Base-by-base conservation (phyloP, 2,888 invertebrate genomes). In the Morpho helenor region DNA sequence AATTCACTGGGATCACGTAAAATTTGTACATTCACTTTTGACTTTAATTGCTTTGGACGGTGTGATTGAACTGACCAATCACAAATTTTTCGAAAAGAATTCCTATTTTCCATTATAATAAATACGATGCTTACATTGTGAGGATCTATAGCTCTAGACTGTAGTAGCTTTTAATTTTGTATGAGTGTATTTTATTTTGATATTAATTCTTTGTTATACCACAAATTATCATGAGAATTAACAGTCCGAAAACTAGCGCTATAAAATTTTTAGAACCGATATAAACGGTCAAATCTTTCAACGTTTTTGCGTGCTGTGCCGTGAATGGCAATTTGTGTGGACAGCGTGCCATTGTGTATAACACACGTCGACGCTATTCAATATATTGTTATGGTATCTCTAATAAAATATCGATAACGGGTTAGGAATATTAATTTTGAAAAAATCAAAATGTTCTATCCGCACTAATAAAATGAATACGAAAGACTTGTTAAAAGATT, bases 281-380 rank as follows among this genome's bases (percentile, higher is more conserved):
- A 54, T 48, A 54, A 54, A 48, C 48, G 54, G 42, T 42, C 48
- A 54, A 54, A 54, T 54, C 54, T 54, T 53, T 43, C 9, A 31
- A 42, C 54, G 54, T 54, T 54, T 48, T 48, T 42, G 48, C 43
- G 42, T 7, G 54, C 48, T 54, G 48, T 46, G 48, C 48, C 48
- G 48, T 48, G 54, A 54, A 54, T 54, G 42, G 48, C 54, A 54
- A 54, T 54, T 48, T 54, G 48, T 31, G 54, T 8, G 42, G 10
- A 23, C 8, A 10, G 42, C 48, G 54, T 31, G 41, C 54, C n/a
- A 54, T 48, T 54, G 54, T 54, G 41, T 22, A 41, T 48, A 31
- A 53, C 31, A 54, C 48, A 54, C 54, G 54, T 48, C 43, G 42
- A 43, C 47, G 43, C 48, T 48, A 54, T 54, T 48, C 54, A 42